Base-by-base conservation (phyloP, 2,113 vertebrate genomes). In the Odocoileus hemionus region DNA sequence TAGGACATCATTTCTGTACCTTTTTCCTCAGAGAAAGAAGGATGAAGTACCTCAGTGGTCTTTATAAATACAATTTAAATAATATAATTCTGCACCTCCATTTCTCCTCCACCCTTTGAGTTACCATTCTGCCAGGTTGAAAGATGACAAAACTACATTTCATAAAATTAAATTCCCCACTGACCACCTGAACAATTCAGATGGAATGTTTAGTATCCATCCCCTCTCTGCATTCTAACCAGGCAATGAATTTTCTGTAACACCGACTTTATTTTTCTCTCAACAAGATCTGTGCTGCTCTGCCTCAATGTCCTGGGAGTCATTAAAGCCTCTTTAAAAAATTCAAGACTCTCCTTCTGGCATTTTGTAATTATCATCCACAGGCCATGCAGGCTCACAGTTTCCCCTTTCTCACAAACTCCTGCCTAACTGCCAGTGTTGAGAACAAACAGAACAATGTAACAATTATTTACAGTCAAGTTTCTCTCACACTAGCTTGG, bases 281-380 rank as follows among this genome's bases (percentile, higher is more conserved):
- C 96, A 96, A 92, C 82, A 97, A 97, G 91, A 98, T 93, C 50
- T n/a, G 43, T 58, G 33, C 74, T 97, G 52, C 84, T 97, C 39
- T 19, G 43, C 92, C 82, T 61, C 78, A 97, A 55, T 97, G 58
- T 47, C 93, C 45, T 97, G 94, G 96, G 97, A 98, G 82, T 97
- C 97, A 98, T 98, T 98, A 97, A 92, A 92, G n/a, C 28, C 96
- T 97, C 95, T 94, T 98, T 98, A 79, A 86, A 98, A 98, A 98
- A 98, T 89, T 39, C 89, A 97, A 94, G 98, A 87, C 17, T 84
- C 5, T 98, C 89, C 76, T 98, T 97, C 83, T 97, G 97, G 97
- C n/a, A 36, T 58, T 96, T 98, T 96, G 96, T 97, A 98, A 97
- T 98, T 98, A 97, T 95, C 87, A 95, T 39, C 33, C 47, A 50